These are phyloP conservation scores for Entomobrya proxima DNA, from an alignment of 2,888 invertebrate species.

Conservation along the genomic window DNA sequence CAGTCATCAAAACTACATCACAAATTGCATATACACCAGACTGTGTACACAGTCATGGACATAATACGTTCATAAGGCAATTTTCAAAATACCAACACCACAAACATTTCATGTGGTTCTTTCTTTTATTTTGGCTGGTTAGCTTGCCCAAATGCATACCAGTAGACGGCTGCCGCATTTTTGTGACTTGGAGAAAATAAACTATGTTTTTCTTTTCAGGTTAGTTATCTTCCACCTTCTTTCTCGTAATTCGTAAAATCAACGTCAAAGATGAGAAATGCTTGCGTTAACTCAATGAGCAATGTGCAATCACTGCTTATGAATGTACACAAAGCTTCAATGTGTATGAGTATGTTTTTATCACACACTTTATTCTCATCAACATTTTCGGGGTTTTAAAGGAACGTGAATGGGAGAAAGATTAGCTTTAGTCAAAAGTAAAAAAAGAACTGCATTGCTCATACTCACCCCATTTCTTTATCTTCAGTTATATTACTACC, in stretches of 20 bases:
- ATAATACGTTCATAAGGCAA: constrained; percentile 61
- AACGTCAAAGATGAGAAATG: too few species aligned
- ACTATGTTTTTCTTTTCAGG: too few species aligned
- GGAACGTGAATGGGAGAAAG: constrained; percentile 2
- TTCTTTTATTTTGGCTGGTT: background rate
- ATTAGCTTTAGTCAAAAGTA: constrained; percentile 26
- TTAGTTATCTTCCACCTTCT: too few species aligned
- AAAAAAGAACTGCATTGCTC: constrained; percentile 60
- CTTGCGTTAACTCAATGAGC: too few species aligned
- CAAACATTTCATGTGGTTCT: background rate
- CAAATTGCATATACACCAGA: background rate
- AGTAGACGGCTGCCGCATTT: background rate
- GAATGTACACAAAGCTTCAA: too few species aligned
- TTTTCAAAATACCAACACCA: constrained; percentile 35
- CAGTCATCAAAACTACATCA: background rate
- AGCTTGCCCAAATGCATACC: too few species aligned
- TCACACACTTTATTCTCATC: constrained; percentile 29
- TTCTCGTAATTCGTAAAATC: too few species aligned
- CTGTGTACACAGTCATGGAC: constrained; percentile 57
- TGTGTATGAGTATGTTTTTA: too few species aligned
- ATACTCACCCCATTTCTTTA: constrained; percentile 62
- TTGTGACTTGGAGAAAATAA: background rate
- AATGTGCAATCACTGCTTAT: too few species aligned
- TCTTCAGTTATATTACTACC: too few species aligned
- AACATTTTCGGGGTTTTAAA: background rate